Percentiles rank a stretch among this genome's conserved stretches.
Conservation (phyloP, 2,113 vertebrate genomes). For the Festucalex cinctus region DNA sequence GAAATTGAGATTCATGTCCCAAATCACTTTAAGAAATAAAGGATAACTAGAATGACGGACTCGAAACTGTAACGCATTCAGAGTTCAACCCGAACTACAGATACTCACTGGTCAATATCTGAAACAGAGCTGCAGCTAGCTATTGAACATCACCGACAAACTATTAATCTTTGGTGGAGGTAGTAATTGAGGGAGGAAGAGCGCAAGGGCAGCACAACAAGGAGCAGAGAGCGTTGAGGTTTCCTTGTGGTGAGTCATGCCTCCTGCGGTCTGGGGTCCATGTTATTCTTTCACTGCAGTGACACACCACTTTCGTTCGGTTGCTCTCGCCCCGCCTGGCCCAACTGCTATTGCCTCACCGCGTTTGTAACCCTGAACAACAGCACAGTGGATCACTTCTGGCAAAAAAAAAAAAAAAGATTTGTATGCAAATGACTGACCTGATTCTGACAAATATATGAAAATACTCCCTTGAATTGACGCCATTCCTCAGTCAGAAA, state of each 20-base stretch:
- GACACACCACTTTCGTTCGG: conserved; percentile 28
- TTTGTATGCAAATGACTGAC: neutral
- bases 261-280: conserved; percentile 58
- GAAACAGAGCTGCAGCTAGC: too few relatives aligned
- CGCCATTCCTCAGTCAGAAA: neutral
- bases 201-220: conserved; percentile 19
- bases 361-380: neutral
- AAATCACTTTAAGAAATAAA: too few relatives aligned
- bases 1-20: too few relatives aligned
- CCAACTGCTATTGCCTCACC: neutral
- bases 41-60: too few relatives aligned
- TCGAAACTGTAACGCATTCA: too few relatives aligned
- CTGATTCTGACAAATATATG: neutral
- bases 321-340: conserved; percentile 13
- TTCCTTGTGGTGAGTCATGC: conserved; percentile 47
- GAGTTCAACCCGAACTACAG: too few relatives aligned
- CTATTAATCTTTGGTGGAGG: neutral
- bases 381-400: neutral
- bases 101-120: too few relatives aligned
- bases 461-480: neutral
- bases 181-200: conserved; percentile 26
- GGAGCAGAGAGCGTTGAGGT: conserved; percentile 48
- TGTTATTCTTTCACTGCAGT: conserved; percentile 55
- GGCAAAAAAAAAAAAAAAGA: neutral
- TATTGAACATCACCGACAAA: neutral